phyloP scores from a whole-genome alignment of 2,888 invertebrate genomes.

The Stegophylla sp. region DNA sequence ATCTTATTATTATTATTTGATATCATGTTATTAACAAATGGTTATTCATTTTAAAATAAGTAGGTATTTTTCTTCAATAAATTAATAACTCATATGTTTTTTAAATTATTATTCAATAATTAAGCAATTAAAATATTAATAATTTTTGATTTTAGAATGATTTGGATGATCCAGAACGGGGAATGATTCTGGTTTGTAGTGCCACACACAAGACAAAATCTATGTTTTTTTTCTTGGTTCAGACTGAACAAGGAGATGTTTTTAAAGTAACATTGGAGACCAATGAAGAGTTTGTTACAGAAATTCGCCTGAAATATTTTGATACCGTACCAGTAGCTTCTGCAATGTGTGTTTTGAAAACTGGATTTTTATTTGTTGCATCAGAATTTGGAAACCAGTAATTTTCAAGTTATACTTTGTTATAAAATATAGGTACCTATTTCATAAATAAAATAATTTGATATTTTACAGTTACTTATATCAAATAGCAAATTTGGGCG shows the following conservation, averaged over 20 bases:
- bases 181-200: constrained; percentile 98
- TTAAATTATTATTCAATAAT: too few relatives aligned
- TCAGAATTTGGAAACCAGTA: constrained; percentile 99
- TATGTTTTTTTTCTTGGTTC: constrained; percentile 99
- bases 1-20: constrained; percentile 4
- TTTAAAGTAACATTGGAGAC: constrained; percentile 97
- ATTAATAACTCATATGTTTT: not conserved
- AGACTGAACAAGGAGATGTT: constrained; percentile 97
- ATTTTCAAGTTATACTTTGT: constrained; percentile 67
- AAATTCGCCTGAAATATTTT: constrained; percentile 98
- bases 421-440: not conserved
- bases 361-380: constrained; percentile 97
- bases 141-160: constrained; percentile 74
- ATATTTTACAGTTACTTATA: constrained; percentile 81
- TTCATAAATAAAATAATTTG: constrained; percentile 28
- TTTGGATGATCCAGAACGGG: constrained; percentile 97
- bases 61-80: not conserved
- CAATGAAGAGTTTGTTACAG: constrained; percentile 97
- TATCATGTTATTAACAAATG: too few relatives aligned
- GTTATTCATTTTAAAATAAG: not conserved
- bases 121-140: not conserved
- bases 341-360: constrained; percentile 97
- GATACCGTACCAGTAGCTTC: constrained; percentile 98
- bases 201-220: constrained; percentile 99
- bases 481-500: constrained; percentile 98